Evolutionary conservation across 2,113 vertebrate genomes (phyloP).

Genomic region (Laticauda laticaudata): DNA sequence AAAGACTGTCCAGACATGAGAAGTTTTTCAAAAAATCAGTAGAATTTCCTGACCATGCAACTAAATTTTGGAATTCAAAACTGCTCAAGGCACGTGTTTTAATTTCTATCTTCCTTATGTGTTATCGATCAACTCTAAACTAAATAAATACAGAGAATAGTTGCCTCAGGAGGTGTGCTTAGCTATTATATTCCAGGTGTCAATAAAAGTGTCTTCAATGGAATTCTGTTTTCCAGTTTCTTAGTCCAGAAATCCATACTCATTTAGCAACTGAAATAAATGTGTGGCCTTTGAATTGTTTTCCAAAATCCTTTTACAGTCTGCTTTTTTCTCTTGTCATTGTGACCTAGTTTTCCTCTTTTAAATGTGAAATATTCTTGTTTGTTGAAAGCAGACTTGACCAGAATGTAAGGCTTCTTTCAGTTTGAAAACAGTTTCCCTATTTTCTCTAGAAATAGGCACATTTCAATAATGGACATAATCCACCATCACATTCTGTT

Average conservation of each 20-base stretch:
- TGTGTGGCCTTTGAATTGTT: not conserved
- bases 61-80: not conserved
- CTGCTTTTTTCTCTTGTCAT: not conserved
- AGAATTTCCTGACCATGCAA: not conserved
- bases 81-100: conserved; percentile 47
- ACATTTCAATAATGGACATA: not conserved
- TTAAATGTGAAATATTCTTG: not conserved
- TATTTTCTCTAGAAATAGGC: not conserved
- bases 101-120: conserved; percentile 59
- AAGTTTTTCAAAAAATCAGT: not conserved
- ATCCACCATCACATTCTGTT: not conserved
- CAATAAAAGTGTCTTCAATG: conserved; percentile 40
- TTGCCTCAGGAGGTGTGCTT: conserved; percentile 50
- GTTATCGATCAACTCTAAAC: conserved; percentile 54
- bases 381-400: not conserved
- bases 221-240: conserved; percentile 42
- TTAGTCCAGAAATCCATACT: conserved; percentile 24
- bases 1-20: not conserved
- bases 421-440: not conserved
- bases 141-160: conserved; percentile 61
- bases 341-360: not conserved
- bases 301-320: not conserved
- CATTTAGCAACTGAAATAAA: conserved; percentile 7
- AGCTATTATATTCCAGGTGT: conserved; percentile 48
- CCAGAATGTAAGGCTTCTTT: not conserved